A percentile compares a stretch with the other conserved stretches of the same genome.
Conservation (phyloP, 2,888 invertebrate genomes). For the Drosophila rubida region DNA sequence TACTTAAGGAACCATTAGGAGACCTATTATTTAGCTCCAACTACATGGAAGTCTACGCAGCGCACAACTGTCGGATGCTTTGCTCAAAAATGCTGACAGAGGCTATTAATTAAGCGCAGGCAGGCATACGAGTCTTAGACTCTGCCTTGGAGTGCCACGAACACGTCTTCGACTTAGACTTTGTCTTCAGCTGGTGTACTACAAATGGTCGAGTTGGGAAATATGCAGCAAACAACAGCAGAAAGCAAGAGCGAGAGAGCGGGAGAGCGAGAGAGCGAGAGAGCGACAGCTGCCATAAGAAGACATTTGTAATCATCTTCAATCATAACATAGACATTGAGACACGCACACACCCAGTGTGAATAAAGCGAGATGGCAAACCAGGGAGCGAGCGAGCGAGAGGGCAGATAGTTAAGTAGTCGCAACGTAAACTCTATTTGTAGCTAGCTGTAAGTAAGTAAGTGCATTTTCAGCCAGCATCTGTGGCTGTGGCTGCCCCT, state of each 20-base stretch:
- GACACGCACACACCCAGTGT: conserved; percentile 53
- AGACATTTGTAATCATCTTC: conserved; percentile 78
- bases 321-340: conserved; percentile 71
- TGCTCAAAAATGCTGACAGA: conserved; percentile 75
- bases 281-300: conserved; percentile 69
- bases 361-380: not conserved
- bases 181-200: conserved; percentile 19
- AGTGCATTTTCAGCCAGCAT: conserved; percentile 38
- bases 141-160: conserved; percentile 15
- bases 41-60: conserved; percentile 37
- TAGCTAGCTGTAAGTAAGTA: conserved; percentile 26
- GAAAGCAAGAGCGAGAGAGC: not conserved
- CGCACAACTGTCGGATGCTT: conserved; percentile 60
- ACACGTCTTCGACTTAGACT: conserved; percentile 6
- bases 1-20: conserved; percentile 62
- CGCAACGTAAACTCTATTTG: conserved; percentile 34
- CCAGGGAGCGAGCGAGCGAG: not conserved
- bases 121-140: conserved; percentile 28
- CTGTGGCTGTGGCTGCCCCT: conserved; percentile 49
- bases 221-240: conserved; percentile 40
- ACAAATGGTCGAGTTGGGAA: conserved; percentile 53
- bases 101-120: conserved; percentile 74
- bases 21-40: conserved; percentile 54
- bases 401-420: conserved; percentile 19
- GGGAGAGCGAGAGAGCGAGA: too few relatives aligned